Evolutionary conservation across 2,797 vertebrate genomes (phyloP).

Genomic region (Rhyacichthys aspro): DNA sequence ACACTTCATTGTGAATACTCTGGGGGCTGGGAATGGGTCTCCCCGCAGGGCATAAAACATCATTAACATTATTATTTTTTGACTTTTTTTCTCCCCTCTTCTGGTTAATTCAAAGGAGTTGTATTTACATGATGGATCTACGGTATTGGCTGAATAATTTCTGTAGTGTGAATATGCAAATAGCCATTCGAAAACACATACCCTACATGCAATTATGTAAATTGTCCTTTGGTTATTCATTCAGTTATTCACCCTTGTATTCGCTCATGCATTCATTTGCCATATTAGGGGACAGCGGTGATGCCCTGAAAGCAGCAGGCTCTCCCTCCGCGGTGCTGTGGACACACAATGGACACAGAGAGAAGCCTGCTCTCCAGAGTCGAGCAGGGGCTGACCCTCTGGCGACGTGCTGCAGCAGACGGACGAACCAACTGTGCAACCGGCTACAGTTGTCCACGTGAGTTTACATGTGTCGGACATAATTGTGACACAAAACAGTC

Average conservation of each 20-base stretch:
- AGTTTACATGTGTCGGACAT: no score
- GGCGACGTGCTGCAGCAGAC: slow-evolving; percentile 42
- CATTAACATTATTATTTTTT: slow-evolving; percentile 77
- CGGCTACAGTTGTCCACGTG: no score
- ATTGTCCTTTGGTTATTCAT: slow-evolving; percentile 82
- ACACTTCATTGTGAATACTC: slow-evolving; percentile 62
- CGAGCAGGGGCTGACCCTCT: slow-evolving; percentile 60
- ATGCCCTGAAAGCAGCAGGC: slow-evolving; percentile 65
- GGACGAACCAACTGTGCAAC: slow-evolving; percentile 36
- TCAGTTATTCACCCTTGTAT: slow-evolving; percentile 80
- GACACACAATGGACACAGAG: slow-evolving; percentile 68
- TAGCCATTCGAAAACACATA: slow-evolving; percentile 77
- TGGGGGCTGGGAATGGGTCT: slow-evolving; percentile 67
- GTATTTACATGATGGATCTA: slow-evolving; percentile 81
- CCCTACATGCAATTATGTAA: slow-evolving; percentile 83
- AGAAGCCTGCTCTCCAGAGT: slow-evolving; percentile 54
- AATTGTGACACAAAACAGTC: no score
- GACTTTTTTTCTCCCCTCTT: slow-evolving; percentile 6
- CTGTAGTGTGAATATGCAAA: slow-evolving; percentile 83
- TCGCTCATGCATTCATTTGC: slow-evolving; percentile 83
- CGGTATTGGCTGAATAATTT: slow-evolving; percentile 81
- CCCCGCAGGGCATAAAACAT: slow-evolving; percentile 74
- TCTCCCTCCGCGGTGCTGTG: slow-evolving; percentile 67
- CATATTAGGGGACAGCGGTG: slow-evolving; percentile 74
- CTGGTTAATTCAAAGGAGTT: slow-evolving; percentile 77